Percentiles rank a stretch among this genome's conserved stretches.
phyloP scores from a whole-genome alignment of 1,140 invertebrate genomes.

The Elysia chlorotica region DNA sequence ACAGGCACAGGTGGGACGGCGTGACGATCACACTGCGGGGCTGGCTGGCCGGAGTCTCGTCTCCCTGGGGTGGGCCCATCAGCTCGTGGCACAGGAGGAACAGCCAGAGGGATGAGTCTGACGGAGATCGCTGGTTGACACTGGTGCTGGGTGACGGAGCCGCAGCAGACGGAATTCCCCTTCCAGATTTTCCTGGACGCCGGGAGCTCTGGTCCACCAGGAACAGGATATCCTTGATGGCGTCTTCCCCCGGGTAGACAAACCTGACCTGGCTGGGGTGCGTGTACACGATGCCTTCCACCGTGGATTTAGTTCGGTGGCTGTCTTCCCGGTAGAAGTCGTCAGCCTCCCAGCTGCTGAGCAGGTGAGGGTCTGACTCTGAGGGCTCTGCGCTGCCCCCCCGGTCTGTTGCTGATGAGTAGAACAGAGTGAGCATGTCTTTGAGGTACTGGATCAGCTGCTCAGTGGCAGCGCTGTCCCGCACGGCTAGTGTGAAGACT shows the following conservation, averaged over 20 bases:
- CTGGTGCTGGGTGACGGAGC: neutral
- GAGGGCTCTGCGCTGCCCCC: too few species aligned
- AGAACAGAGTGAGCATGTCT: constrained; percentile 38
- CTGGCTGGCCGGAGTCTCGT: constrained; percentile 10
- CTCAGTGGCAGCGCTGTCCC: constrained; percentile 42
- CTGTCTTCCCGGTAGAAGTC: constrained; percentile 54
- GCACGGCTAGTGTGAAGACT: constrained; percentile 49
- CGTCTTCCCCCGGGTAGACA: constrained; percentile 56
- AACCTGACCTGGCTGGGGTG: constrained; percentile 55
- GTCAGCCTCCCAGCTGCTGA: constrained; percentile 40
- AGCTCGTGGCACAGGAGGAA: constrained; percentile 45
- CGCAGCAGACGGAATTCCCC: constrained; percentile 26
- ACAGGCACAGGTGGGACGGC: constrained; percentile 46
- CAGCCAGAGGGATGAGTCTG: constrained; percentile 30
- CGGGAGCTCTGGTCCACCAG: constrained; percentile 43
- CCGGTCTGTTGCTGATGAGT: constrained; percentile 33
- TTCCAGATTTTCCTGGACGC: constrained; percentile 24
- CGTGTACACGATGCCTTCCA: constrained; percentile 47
- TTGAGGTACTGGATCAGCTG: constrained; percentile 47
- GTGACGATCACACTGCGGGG: constrained; percentile 53
- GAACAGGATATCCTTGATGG: constrained; percentile 51
- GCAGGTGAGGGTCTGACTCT: too few species aligned
- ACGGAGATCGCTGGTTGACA: neutral
- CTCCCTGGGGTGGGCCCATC: constrained; percentile 28
- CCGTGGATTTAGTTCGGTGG: constrained; percentile 42